Evolutionary conservation across 2,113 vertebrate species (phyloP).

Genomic region (Otus sunia): DNA sequence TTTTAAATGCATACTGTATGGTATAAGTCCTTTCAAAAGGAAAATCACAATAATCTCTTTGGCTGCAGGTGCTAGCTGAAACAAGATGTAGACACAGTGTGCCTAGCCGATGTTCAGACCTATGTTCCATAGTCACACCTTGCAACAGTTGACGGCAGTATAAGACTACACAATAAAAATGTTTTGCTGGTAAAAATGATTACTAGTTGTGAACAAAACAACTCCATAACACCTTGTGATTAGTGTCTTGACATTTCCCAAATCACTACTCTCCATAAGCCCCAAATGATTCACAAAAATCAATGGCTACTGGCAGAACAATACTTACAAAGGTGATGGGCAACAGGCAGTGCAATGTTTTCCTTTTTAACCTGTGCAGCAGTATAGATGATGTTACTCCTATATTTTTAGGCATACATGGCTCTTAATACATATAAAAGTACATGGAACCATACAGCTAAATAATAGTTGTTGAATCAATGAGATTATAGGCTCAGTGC

Average conservation of each 20-base stretch:
- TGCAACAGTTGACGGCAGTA: neutral
- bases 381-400: neutral
- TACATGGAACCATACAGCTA: neutral
- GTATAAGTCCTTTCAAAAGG: neutral
- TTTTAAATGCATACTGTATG: neutral
- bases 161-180: constrained; percentile 4
- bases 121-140: neutral
- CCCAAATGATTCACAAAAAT: constrained; percentile 54
- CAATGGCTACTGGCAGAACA: constrained; percentile 32
- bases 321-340: constrained; percentile 7
- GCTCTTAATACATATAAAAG: neutral
- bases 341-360: neutral
- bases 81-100: neutral
- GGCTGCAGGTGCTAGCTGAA: neutral
- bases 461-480: neutral
- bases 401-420: neutral
- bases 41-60: neutral
- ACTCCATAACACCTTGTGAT: constrained; percentile 36
- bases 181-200: constrained; percentile 43
- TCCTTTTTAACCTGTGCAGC: neutral
- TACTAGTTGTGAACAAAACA: constrained; percentile 29
- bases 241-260: constrained; percentile 49
- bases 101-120: neutral
- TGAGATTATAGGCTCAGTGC: neutral
- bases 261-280: constrained; percentile 26